Evolutionary conservation across 2,888 invertebrate genomes (phyloP).

Genomic region (Trissoscelio sp.): DNA sequence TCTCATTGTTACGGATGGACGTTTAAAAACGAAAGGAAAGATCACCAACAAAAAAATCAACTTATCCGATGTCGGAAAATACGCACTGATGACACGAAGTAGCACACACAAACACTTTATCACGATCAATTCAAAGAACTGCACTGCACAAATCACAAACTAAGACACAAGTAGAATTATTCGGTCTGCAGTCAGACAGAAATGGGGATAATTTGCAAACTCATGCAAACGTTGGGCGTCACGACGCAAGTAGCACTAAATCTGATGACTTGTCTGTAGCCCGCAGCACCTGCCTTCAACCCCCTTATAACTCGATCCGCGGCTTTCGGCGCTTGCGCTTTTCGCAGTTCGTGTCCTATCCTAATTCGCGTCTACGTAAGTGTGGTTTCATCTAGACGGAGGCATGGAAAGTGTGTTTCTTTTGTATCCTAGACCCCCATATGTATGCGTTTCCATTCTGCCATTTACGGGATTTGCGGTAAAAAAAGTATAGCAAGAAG

Average conservation of each 20-base stretch:
- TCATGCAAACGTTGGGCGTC: constrained; percentile 71
- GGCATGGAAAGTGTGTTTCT: constrained; percentile 52
- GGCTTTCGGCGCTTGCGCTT: constrained; percentile 78
- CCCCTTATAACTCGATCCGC: constrained; percentile 68
- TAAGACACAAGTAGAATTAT: constrained; percentile 7
- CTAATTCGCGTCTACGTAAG: constrained; percentile 76
- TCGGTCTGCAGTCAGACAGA: constrained; percentile 26
- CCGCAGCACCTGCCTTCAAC: constrained; percentile 75
- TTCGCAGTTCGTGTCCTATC: constrained; percentile 74
- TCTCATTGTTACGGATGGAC: too few species aligned
- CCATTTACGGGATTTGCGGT: constrained; percentile 5
- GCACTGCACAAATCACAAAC: constrained; percentile 21
- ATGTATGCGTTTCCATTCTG: constrained; percentile 15
- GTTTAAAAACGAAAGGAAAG: not conserved
- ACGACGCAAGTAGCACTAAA: constrained; percentile 81
- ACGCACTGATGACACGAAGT: not conserved
- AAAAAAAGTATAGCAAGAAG: too few species aligned
- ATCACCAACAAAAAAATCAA: not conserved
- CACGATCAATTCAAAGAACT: too few species aligned
- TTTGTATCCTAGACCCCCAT: constrained; percentile 36
- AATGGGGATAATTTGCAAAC: not conserved
- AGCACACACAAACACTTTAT: constrained; percentile 20
- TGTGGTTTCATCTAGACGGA: constrained; percentile 71
- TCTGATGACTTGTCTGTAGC: constrained; percentile 77
- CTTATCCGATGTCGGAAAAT: not conserved